Evolutionary conservation across 2,113 vertebrate genomes (phyloP), one percentile per base, ranked within the genome.

Genomic region (Xiphorhynchus elegans): DNA sequence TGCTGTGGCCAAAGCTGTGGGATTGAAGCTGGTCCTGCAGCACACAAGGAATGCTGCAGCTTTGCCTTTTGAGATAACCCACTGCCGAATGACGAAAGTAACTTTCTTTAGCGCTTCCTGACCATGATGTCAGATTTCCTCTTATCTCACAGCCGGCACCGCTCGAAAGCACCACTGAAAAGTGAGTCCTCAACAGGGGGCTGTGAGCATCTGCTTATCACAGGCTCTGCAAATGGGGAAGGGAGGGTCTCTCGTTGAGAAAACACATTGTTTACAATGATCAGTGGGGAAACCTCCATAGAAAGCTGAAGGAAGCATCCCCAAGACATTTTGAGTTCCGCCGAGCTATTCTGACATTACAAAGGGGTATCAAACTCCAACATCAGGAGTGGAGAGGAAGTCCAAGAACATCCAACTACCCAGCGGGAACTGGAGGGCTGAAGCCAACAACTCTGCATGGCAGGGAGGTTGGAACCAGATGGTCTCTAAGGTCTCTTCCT

Each of bases 291-390:
- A 53, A 49, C 2, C 73, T 47, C 56, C n/a, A 2, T 1, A 46
- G 62, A 29, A 79, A 74, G 64, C 59, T 39, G 9, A 17, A 33
- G 84, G 64, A 21, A 1, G 6, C 14, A 3, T 6, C 33, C 17
- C 55, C 0, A 4, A 53, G 70, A 18, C 58, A 28, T 0, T 0
- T 2, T 0, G 2, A 21, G 69, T 2, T n/a, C 8, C 26, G 25
- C n/a, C 0, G 33, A 1, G 3, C 46, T 33, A 1, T 28, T 42
- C 52, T 9, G 31, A 8, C 8, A 1, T 0, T 5, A 33, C 33
- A 35, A 28, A 69, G 35, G 17, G 24, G 19, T 58, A 40, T 4
- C 29, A 0, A 11, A 58, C 16, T 73, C 82, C 49, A 26, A 0
- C 72, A 39, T 8, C 37, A 72, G 42, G 46, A 70, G 25, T 0